phyloP scores from a whole-genome alignment of 2,797 vertebrate species.

The Oreonectes daqikongensis region DNA sequence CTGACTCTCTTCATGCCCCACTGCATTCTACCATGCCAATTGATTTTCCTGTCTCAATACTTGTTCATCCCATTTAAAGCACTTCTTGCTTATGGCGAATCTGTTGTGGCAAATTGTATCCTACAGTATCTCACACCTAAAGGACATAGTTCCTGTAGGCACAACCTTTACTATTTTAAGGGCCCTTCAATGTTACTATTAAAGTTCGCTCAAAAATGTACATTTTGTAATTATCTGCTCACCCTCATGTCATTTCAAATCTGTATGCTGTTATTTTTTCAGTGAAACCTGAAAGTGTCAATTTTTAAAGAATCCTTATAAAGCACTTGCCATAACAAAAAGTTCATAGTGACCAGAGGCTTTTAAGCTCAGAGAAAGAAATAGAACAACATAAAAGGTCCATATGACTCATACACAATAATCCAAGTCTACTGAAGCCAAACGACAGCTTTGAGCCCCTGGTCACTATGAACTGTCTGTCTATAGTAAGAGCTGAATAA shows the following conservation, averaged over 20 bases:
- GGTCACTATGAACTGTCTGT: not conserved
- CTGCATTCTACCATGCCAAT: slow-evolving; percentile 56
- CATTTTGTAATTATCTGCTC: not conserved
- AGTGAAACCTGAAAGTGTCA: not conserved
- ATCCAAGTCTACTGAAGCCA: not conserved
- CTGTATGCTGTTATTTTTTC: not conserved
- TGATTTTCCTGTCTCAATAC: slow-evolving; percentile 64
- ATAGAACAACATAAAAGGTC: not conserved
- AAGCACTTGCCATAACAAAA: not conserved
- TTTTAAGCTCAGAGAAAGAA: not conserved
- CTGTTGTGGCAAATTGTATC: slow-evolving; percentile 59
- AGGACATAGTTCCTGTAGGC: slow-evolving; percentile 40
- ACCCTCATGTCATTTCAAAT: not conserved
- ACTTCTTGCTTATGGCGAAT: slow-evolving; percentile 57
- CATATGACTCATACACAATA: slow-evolving; percentile 36
- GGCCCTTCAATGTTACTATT: slow-evolving; percentile 33
- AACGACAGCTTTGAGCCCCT: not conserved
- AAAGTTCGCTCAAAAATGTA: not conserved
- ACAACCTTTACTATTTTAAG: slow-evolving; percentile 32
- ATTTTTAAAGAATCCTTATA: not conserved
- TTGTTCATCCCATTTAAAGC: slow-evolving; percentile 59
- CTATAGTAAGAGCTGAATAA: not conserved
- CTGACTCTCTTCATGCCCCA: slow-evolving; percentile 48
- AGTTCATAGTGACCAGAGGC: not conserved
- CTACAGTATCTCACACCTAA: slow-evolving; percentile 49